These are phyloP conservation scores for Brachynemurus nebulosus DNA, from an alignment of 2,888 invertebrate species.

Conservation along the genomic window DNA sequence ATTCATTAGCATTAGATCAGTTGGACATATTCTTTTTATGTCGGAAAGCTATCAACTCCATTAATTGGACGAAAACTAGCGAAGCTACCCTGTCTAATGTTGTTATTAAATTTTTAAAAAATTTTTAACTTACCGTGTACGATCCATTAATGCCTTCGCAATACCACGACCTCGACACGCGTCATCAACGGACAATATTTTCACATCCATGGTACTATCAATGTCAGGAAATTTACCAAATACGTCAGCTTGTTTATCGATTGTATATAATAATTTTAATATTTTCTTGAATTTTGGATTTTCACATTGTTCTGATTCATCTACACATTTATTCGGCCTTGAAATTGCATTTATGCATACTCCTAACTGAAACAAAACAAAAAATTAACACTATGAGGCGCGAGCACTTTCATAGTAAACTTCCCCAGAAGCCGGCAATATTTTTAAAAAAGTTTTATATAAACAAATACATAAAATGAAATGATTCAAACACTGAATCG, in stretches of 20 bases:
- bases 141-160: constrained; percentile 44
- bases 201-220: constrained; percentile 42
- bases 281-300: constrained; percentile 53
- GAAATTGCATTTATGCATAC: constrained; percentile 27
- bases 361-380: constrained; percentile 22
- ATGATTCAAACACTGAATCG: no score
- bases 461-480: no score
- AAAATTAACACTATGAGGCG: constrained; percentile 1
- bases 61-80: no score
- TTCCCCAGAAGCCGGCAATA: no score
- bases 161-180: constrained; percentile 51
- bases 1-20: no score
- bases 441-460: no score
- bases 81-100: no score
- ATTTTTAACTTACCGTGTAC: constrained; percentile 52
- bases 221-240: constrained; percentile 42
- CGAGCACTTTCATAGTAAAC: no score
- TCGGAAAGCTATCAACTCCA: no score
- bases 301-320: constrained; percentile 35
- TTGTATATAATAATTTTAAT: constrained; percentile 40
- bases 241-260: constrained; percentile 41
- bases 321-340: constrained; percentile 30
- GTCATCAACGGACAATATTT: constrained; percentile 51
- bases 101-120: no score
- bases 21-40: no score